Evolutionary conservation across 2,888 invertebrate species (phyloP), one percentile per base, ranked within the genome.

Genomic region (Diplolepis rosae): DNA sequence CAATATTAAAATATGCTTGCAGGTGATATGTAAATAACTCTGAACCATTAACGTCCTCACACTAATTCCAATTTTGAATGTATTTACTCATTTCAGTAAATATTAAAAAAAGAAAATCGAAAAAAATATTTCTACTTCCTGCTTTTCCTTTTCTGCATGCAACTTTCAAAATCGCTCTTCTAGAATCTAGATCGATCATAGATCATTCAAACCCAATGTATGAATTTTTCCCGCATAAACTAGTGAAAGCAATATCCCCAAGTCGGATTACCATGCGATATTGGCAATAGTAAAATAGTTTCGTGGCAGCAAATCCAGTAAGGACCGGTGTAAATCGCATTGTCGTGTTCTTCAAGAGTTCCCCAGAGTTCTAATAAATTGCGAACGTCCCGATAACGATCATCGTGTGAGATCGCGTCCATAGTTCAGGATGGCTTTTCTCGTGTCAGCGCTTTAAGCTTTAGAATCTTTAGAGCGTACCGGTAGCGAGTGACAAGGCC

Each of bases 221-320:
- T 39, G n/a, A 39, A 39, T 61, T 61, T 39, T 61, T 13, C 9
- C 7, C 35, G 22, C 22, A 24, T n/a, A 61, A 61, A 61, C 24
- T 39, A 27, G 61, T 39, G 61, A 61, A 39, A 61, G 61, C 39
- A 39, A 61, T 24, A 61, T 13, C n/a, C 39, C 15, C 7, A n/a
- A n/a, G n/a, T n/a, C n/a, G 24, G 61, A 61, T 61, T 61, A 39
- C 61, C 61, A 61, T 61, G 24, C 39, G 61, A 61, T 39, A 61
- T 61, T 61, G 61, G 61, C 61, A 61, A 61, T 61, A 61, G 61
- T 61, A 39, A 35, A 61, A 61, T 61, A 61, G 61, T 61, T 61
- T 61, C 61, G 39, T 39, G 61, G 22, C 61, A 39, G 39, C 35
- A 61, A 61, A 39, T 61, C n/a, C 61, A 61, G 61, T 61, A 24